These are phyloP conservation scores for Omphaloscelis lunosa DNA, from an alignment of 2,888 invertebrate genomes.

Conservation along the genomic window DNA sequence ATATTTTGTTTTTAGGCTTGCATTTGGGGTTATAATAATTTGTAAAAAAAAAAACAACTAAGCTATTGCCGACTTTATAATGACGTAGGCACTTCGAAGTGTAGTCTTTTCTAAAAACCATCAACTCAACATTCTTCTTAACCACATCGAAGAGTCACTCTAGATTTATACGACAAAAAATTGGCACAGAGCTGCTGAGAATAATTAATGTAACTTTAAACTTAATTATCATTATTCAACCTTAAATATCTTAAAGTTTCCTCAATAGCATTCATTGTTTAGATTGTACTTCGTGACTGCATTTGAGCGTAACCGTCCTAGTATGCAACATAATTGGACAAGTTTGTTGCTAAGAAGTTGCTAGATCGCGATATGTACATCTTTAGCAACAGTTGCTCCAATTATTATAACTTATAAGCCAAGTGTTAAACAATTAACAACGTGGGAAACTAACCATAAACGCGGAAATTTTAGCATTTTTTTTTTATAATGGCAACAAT, in stretches of 20 bases:
- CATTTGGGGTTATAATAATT: not conserved
- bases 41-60: too few relatives aligned
- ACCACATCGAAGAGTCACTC: not conserved
- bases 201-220: not conserved
- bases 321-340: constrained; percentile 53
- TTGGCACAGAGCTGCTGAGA: not conserved
- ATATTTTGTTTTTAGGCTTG: not conserved
- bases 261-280: constrained; percentile 4
- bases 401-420: constrained; percentile 12
- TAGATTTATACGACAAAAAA: not conserved
- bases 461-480: constrained; percentile 35
- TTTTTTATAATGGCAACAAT: constrained; percentile 40
- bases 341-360: constrained; percentile 20
- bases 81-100: not conserved
- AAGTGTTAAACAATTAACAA: constrained; percentile 34
- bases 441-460: constrained; percentile 57
- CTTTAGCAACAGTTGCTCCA: constrained; percentile 41
- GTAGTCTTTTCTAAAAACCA: not conserved
- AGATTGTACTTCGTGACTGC: constrained; percentile 36
- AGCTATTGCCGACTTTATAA: not conserved
- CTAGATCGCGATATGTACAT: constrained; percentile 32
- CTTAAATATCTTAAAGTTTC: constrained; percentile 2
- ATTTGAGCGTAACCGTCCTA: constrained; percentile 36
- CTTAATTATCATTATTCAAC: not conserved
- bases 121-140: too few relatives aligned